Conservation (phyloP, 2,888 invertebrate genomes). For the Rhagonycha fulva region DNA sequence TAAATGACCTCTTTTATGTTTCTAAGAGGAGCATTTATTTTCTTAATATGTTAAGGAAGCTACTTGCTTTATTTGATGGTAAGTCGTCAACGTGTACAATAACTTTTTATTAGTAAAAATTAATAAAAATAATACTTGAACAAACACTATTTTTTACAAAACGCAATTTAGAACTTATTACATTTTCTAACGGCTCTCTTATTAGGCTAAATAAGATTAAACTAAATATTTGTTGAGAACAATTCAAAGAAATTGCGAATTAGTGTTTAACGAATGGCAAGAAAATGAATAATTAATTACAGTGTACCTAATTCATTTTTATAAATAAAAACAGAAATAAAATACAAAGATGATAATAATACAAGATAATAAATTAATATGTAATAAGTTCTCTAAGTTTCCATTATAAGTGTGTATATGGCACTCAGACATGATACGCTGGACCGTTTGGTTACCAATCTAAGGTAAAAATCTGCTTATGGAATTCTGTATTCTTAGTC, state of each 20-base stretch:
- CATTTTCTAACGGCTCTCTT: neutral
- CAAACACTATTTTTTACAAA: neutral
- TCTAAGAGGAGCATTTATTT: conserved; percentile 36
- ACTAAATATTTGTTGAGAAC: neutral
- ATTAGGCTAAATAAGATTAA: neutral
- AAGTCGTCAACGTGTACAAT: conserved; percentile 30
- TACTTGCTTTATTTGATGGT: conserved; percentile 32
- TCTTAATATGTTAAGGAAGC: conserved; percentile 35
- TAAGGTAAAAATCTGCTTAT: too few species aligned
- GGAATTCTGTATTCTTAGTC: too few species aligned
- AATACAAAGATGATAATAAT: too few species aligned
- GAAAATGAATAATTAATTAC: neutral
- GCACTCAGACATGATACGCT: too few species aligned
- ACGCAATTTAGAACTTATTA: neutral
- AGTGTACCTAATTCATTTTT: too few species aligned
- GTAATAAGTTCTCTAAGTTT: too few species aligned
- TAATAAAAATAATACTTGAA: conserved; percentile 21
- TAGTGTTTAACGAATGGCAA: neutral
- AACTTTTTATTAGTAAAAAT: conserved; percentile 21
- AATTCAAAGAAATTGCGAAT: neutral
- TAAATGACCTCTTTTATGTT: conserved; percentile 37
- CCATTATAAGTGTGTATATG: too few species aligned
- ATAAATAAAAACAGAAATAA: too few species aligned
- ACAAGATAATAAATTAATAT: too few species aligned
- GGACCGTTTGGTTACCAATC: too few species aligned